A percentile compares a stretch with the other conserved stretches of the same genome.
phyloP scores from a whole-genome alignment of 2,113 vertebrate genomes.

The Austrofundulus limnaeus region DNA sequence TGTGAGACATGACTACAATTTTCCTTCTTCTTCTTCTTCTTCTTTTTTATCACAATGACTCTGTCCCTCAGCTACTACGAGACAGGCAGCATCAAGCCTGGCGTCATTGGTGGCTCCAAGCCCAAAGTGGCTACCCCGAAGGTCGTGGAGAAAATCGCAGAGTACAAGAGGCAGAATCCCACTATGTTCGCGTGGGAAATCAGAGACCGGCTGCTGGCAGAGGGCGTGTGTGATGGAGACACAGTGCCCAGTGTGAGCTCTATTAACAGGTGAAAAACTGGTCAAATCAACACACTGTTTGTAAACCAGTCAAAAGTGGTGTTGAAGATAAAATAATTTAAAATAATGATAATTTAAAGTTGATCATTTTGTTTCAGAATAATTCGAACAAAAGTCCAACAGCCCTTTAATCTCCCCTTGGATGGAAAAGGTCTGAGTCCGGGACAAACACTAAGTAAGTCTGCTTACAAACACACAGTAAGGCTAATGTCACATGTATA shows the following conservation, averaged over 20 bases:
- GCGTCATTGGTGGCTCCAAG: constrained; percentile 90
- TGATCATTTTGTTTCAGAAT: constrained; percentile 81
- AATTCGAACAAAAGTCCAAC: constrained; percentile 92
- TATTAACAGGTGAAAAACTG: constrained; percentile 84
- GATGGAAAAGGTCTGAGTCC: constrained; percentile 88
- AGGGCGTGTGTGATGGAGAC: constrained; percentile 87
- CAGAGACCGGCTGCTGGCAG: constrained; percentile 85
- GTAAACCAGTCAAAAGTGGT: background rate
- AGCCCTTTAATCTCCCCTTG: constrained; percentile 88
- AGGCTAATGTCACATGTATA: background rate
- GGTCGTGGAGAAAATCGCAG: constrained; percentile 90
- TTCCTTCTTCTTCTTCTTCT: too few species aligned
- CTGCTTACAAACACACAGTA: constrained; percentile 1
- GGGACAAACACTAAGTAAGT: constrained; percentile 88
- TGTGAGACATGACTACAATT: too few species aligned
- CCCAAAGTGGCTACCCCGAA: constrained; percentile 73
- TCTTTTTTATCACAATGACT: too few species aligned
- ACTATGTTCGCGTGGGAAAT: constrained; percentile 96
- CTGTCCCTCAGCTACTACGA: constrained; percentile 82
- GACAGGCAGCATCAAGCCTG: constrained; percentile 90
- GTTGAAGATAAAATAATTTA: background rate
- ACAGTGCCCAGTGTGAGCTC: constrained; percentile 92
- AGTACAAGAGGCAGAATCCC: constrained; percentile 90
- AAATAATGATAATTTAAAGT: too few species aligned
- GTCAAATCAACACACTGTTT: background rate